Evolutionary conservation across 2,888 invertebrate species (phyloP).

Genomic region (Endotricha flammealis): DNA sequence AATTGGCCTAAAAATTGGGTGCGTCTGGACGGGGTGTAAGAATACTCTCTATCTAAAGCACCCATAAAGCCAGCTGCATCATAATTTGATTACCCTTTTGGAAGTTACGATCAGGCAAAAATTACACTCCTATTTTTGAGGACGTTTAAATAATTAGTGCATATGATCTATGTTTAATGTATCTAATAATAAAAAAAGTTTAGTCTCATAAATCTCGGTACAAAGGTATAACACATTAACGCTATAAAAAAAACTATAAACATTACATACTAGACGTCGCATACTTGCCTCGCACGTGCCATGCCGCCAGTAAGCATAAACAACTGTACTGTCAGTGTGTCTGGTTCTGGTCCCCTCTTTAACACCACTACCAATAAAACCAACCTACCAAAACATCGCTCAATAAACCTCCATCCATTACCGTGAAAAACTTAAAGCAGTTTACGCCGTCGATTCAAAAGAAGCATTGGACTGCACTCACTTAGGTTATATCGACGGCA

Average conservation of each 20-base stretch:
- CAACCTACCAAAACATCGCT: constrained; percentile 26
- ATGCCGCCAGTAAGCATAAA: constrained; percentile 44
- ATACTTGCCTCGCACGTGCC: constrained; percentile 58
- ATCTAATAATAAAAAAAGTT: not conserved
- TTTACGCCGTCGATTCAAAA: constrained; percentile 20
- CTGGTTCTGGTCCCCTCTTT: constrained; percentile 42
- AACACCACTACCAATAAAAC: constrained; percentile 28
- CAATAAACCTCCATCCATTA: constrained; percentile 33
- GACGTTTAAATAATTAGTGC: no score
- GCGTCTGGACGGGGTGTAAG: no score
- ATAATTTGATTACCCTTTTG: no score
- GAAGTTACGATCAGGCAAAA: no score
- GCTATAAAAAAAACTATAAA: constrained; percentile 34
- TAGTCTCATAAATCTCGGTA: constrained; percentile 7
- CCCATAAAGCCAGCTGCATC: no score
- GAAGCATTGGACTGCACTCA: constrained; percentile 48
- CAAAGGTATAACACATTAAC: not conserved
- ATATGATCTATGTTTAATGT: no score
- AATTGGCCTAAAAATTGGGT: no score
- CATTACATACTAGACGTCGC: constrained; percentile 52
- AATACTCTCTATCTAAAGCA: no score
- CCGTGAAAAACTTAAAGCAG: constrained; percentile 2
- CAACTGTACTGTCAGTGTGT: constrained; percentile 43
- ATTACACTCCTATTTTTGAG: no score
- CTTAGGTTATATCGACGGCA: constrained; percentile 24